A percentile compares a stretch with the other conserved stretches of the same genome.
phyloP scores from a whole-genome alignment of 53 echinoderm and acorn worm genomes.

The Zoroaster sp. region DNA sequence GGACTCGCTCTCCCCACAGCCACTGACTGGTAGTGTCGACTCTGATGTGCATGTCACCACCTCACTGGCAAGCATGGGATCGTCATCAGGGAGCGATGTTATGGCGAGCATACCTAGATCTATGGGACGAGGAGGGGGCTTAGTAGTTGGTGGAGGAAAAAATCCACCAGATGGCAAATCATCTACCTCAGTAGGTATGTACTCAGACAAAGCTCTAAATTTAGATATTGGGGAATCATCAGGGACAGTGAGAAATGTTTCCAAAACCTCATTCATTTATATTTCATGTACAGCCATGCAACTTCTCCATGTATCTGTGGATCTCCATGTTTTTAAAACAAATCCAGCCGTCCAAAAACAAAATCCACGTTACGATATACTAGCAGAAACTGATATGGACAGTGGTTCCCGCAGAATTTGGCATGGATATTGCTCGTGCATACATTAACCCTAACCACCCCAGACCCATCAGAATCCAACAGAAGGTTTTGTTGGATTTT shows the following conservation, averaged over 20 bases:
- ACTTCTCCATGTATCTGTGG: too few relatives aligned
- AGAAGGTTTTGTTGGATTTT: too few relatives aligned
- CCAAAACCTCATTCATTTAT: not conserved
- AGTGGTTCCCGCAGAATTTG: too few relatives aligned
- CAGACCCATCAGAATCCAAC: too few relatives aligned
- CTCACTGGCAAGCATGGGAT: conserved; percentile 20
- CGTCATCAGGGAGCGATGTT: conserved; percentile 38
- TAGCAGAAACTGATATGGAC: too few relatives aligned
- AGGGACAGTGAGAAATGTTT: not conserved
- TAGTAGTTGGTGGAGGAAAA: conserved; percentile 16
- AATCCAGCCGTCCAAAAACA: too few relatives aligned
- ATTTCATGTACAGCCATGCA: too few relatives aligned
- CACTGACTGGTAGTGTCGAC: conserved; percentile 49
- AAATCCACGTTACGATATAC: too few relatives aligned
- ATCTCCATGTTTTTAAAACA: too few relatives aligned
- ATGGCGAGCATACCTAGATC: conserved; percentile 21
- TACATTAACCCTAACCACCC: too few relatives aligned
- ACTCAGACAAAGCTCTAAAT: too few relatives aligned
- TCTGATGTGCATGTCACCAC: conserved; percentile 48
- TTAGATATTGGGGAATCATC: not conserved
- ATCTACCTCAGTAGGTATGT: conserved; percentile 25
- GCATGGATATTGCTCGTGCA: too few relatives aligned
- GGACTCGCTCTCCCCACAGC: conserved; percentile 87
- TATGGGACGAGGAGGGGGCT: conserved; percentile 24
- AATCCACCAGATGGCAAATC: conserved; percentile 28